phyloP scores from a whole-genome alignment of 2,797 vertebrate genomes.

The Artibeus jamaicensis region DNA sequence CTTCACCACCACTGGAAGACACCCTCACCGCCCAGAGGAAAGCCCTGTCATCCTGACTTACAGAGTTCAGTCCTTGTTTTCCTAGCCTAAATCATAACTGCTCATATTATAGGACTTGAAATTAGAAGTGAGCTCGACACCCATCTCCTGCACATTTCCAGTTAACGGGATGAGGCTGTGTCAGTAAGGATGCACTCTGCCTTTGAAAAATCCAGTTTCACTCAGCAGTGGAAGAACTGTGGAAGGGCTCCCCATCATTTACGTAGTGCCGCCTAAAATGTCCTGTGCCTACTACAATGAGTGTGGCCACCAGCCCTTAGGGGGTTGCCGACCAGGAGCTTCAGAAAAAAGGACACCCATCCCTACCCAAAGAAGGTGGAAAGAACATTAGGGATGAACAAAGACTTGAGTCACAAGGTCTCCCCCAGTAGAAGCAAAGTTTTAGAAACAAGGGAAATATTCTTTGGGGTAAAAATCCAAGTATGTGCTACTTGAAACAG shows the following conservation, averaged over 20 bases:
- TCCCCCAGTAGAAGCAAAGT: not conserved
- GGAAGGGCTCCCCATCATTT: not conserved
- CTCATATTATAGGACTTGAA: not conserved
- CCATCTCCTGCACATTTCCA: not conserved
- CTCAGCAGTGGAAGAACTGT: not conserved
- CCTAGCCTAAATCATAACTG: not conserved
- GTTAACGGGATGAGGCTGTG: conserved; percentile 7
- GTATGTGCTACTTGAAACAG: not conserved
- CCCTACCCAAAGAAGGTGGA: not conserved
- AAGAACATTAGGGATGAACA: not conserved
- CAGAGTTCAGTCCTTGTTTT: not conserved
- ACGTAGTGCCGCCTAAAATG: not conserved
- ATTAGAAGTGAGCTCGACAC: not conserved
- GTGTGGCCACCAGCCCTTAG: not conserved
- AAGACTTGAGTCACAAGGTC: not conserved
- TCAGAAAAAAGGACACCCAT: not conserved
- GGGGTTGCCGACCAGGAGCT: not conserved
- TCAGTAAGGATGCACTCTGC: conserved; percentile 9
- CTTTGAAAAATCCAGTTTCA: conserved; percentile 46
- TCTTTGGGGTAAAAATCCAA: not conserved
- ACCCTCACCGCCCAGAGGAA: not conserved
- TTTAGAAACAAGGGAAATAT: not conserved
- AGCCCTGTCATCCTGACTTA: not conserved
- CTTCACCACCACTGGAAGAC: not conserved
- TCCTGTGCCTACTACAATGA: not conserved